These are phyloP conservation scores for Eospalax fontanierii DNA, from an alignment of 2,797 vertebrate species.

Conservation along the genomic window DNA sequence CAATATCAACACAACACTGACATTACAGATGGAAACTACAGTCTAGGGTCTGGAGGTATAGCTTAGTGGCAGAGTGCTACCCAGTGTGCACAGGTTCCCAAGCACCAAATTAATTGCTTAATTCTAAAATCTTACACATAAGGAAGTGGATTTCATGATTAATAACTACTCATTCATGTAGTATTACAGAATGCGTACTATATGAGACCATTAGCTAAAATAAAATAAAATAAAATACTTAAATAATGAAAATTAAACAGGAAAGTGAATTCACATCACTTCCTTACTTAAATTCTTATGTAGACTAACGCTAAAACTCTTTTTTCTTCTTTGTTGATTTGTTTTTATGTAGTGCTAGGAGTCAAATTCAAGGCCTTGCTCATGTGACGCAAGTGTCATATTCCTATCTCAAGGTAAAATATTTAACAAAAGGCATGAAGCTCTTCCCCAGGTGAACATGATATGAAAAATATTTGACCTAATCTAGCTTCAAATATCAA, in stretches of 20 bases:
- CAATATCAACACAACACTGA: neutral
- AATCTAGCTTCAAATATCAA: conserved; percentile 30
- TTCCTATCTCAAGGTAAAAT: neutral
- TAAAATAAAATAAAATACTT: neutral
- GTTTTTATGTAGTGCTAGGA: neutral
- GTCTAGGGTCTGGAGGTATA: neutral
- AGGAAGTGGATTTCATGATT: neutral
- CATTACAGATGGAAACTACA: neutral
- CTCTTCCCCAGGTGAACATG: neutral
- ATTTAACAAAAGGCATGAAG: neutral
- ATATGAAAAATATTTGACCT: neutral
- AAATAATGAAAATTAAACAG: neutral
- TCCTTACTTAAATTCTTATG: neutral
- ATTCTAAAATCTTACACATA: neutral
- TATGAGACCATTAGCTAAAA: neutral
- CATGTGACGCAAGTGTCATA: neutral
- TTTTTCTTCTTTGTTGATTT: neutral
- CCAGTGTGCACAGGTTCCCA: neutral
- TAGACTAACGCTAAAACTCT: neutral
- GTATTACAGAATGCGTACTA: neutral
- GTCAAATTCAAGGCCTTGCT: neutral
- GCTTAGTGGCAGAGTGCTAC: neutral
- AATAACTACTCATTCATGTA: neutral
- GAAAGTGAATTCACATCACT: neutral
- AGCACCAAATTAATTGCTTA: neutral